Percentiles rank a stretch among this genome's conserved stretches.
These are phyloP conservation scores for Cnemophilus loriae DNA, from an alignment of 2,113 vertebrate genomes.

Conservation along the genomic window DNA sequence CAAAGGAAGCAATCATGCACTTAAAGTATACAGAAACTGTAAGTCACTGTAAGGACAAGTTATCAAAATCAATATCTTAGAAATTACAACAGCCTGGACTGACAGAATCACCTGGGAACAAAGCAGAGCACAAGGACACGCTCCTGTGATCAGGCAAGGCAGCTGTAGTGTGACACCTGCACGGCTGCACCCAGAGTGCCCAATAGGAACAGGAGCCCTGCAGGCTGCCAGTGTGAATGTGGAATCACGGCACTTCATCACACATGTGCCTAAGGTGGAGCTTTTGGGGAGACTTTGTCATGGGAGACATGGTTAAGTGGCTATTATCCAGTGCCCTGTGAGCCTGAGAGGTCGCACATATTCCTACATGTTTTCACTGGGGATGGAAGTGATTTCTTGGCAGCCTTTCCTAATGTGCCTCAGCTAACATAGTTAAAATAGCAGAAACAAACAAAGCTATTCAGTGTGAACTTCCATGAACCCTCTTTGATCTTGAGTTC, in stretches of 20 bases:
- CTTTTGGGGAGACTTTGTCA: not conserved
- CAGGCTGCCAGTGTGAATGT: not conserved
- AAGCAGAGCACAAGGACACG: not conserved
- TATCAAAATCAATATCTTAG: not conserved
- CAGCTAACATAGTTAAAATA: not conserved
- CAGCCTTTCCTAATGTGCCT: not conserved
- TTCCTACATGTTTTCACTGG: not conserved
- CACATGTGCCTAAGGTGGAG: accelerated
- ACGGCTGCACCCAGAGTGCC: accelerated
- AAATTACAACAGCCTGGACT: not conserved
- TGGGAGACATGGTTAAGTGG: not conserved
- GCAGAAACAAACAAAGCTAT: not conserved
- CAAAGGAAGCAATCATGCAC: conserved; percentile 19
- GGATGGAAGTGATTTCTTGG: not conserved
- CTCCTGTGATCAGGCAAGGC: not conserved
- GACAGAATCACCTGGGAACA: not conserved
- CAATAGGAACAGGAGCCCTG: not conserved
- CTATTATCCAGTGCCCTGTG: not conserved
- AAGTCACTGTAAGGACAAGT: not conserved
- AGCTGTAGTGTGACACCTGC: not conserved
- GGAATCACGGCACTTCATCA: not conserved
- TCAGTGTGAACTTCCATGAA: not conserved
- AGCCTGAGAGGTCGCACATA: not conserved
- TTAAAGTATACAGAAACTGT: not conserved
- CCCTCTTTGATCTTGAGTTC: not conserved